A percentile compares a stretch with the other conserved stretches of the same genome.
Conservation (phyloP, 2,888 invertebrate species). For the Tridacna crocea region DNA sequence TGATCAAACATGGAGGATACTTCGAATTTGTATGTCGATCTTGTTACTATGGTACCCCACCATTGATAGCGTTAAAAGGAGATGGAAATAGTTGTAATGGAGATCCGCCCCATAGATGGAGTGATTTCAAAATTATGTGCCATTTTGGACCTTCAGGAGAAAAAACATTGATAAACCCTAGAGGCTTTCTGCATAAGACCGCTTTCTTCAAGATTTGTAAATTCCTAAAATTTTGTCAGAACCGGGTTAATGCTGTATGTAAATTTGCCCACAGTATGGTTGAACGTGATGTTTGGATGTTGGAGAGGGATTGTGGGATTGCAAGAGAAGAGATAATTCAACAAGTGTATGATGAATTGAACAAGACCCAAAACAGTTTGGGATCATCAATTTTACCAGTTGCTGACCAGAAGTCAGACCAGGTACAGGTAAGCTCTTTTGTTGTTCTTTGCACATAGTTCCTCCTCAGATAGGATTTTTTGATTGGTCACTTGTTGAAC, state of each 20-base stretch:
- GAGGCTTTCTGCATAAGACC: slow-evolving; percentile 75
- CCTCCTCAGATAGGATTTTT: too few species aligned
- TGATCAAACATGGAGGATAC: slow-evolving; percentile 74
- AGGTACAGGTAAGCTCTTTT: not conserved
- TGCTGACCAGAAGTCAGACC: not conserved
- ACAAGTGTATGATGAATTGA: not conserved
- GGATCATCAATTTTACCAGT: not conserved
- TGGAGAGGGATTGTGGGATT: slow-evolving; percentile 77
- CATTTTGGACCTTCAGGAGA: slow-evolving; percentile 69
- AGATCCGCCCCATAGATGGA: slow-evolving; percentile 71
- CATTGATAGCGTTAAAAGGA: slow-evolving; percentile 61
- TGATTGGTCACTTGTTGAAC: too few species aligned
- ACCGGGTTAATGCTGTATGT: slow-evolving; percentile 68
- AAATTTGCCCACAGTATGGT: slow-evolving; percentile 79
- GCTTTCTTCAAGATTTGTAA: slow-evolving; percentile 81
- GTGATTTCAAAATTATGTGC: slow-evolving; percentile 71
- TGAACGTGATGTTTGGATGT: slow-evolving; percentile 81
- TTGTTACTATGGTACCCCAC: slow-evolving; percentile 74
- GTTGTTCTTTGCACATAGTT: too few species aligned
- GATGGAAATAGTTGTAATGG: slow-evolving; percentile 57
- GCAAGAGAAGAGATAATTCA: slow-evolving; percentile 69
- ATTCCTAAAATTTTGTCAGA: slow-evolving; percentile 73
- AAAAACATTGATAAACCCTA: slow-evolving; percentile 69
- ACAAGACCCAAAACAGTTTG: not conserved
- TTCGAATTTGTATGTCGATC: slow-evolving; percentile 77